Conservation (phyloP, 1,140 invertebrate species). For the Hylyphantes graminicola region DNA sequence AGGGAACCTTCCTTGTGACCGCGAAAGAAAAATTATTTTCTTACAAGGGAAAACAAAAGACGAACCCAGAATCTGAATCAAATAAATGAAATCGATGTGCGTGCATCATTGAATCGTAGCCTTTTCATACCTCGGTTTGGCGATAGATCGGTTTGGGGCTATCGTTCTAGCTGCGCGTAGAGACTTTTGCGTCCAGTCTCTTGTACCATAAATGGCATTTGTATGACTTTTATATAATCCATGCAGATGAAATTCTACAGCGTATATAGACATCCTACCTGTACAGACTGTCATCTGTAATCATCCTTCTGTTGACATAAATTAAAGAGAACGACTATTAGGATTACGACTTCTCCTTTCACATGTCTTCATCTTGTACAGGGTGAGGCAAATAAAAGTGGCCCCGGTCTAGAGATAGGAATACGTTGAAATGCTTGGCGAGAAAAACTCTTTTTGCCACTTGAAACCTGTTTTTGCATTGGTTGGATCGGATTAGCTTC, state of each 20-base stretch:
- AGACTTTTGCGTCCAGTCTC: slow-evolving; percentile 57
- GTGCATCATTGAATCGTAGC: slow-evolving; percentile 6
- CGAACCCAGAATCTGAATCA: neutral
- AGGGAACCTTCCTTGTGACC: too few relatives aligned
- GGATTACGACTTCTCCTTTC: slow-evolving; percentile 12
- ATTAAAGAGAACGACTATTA: slow-evolving; percentile 57
- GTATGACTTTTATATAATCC: slow-evolving; percentile 55
- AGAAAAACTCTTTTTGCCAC: too few relatives aligned
- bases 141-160: slow-evolving; percentile 39
- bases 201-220: slow-evolving; percentile 53
- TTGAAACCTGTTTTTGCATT: too few relatives aligned
- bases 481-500: too few relatives aligned
- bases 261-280: slow-evolving; percentile 55
- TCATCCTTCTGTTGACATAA: slow-evolving; percentile 56
- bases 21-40: slow-evolving; percentile 51
- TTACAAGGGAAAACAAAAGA: slow-evolving; percentile 30
- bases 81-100: slow-evolving; percentile 19
- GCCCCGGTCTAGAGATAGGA: too few relatives aligned
- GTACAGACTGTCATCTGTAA: slow-evolving; percentile 58
- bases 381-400: too few relatives aligned
- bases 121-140: slow-evolving; percentile 52
- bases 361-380: neutral
- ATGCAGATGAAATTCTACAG: slow-evolving; percentile 44
- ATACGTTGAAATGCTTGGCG: too few relatives aligned
- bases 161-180: slow-evolving; percentile 48